Conservation (phyloP, 2,888 invertebrate species). For the Aphodius sticticus region DNA sequence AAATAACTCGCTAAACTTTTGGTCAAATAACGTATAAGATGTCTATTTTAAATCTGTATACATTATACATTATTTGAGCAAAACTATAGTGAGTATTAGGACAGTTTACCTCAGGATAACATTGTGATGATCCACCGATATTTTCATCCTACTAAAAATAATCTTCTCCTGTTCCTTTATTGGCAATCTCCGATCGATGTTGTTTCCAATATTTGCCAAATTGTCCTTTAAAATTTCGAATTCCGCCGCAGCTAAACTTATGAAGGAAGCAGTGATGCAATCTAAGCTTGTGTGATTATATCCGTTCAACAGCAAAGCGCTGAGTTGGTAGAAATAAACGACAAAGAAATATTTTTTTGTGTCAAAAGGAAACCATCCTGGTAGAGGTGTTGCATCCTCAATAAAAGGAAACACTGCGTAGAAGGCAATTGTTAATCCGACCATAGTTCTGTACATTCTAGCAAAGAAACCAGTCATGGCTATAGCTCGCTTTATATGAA, state of each 20-base stretch:
- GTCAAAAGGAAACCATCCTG: constrained; percentile 43
- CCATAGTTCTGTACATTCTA: constrained; percentile 38
- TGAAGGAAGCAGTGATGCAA: constrained; percentile 39
- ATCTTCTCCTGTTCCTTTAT: constrained; percentile 34
- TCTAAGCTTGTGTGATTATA: constrained; percentile 44
- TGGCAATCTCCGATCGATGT: constrained; percentile 27
- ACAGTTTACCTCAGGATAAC: constrained; percentile 38
- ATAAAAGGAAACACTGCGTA: constrained; percentile 43
- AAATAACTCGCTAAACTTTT: too few relatives aligned
- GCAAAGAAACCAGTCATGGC: constrained; percentile 38
- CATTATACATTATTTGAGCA: too few relatives aligned
- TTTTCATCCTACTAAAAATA: constrained; percentile 33
- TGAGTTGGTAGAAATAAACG: constrained; percentile 41
- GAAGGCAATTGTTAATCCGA: constrained; percentile 40
- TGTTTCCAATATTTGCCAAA: constrained; percentile 36
- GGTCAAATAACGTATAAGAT: too few relatives aligned
- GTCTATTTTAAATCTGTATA: too few relatives aligned
- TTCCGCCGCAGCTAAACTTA: constrained; percentile 43
- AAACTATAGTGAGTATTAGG: too few relatives aligned
- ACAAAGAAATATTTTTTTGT: constrained; percentile 37
- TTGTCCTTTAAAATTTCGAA: constrained; percentile 45
- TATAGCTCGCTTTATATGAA: constrained; percentile 35
- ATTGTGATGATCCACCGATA: constrained; percentile 41
- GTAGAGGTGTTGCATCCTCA: constrained; percentile 40
- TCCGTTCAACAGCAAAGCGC: constrained; percentile 41